Conservation (phyloP, 2,797 vertebrate genomes). For the Centropyge bicolor region DNA sequence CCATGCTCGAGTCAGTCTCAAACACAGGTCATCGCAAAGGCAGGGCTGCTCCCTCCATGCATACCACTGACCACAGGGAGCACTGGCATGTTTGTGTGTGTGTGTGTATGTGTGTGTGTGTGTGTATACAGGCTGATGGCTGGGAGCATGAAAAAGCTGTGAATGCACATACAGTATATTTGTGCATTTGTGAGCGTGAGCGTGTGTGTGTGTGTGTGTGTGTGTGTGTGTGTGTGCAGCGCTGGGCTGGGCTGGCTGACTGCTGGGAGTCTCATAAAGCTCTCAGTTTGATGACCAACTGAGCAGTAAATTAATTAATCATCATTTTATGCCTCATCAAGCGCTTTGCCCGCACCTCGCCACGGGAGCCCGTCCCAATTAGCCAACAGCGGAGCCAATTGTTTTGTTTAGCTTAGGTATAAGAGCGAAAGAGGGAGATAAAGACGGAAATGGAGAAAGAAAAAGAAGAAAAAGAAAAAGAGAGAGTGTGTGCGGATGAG, state of each 20-base stretch:
- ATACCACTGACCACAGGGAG: slow-evolving; percentile 58
- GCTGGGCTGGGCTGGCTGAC: slow-evolving; percentile 79
- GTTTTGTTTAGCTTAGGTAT: slow-evolving; percentile 95
- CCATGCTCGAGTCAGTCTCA: slow-evolving; percentile 54
- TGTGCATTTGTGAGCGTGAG: slow-evolving; percentile 16
- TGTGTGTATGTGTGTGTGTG: slow-evolving; percentile 8
- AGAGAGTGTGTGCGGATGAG: neutral
- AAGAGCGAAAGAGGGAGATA: slow-evolving; percentile 26
- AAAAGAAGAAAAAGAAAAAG: slow-evolving; percentile 63
- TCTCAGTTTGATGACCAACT: slow-evolving; percentile 97
- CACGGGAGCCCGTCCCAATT: slow-evolving; percentile 90
- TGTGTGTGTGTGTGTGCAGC: slow-evolving; percentile 22
- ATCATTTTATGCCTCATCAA: slow-evolving; percentile 99
- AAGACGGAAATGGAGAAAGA: slow-evolving; percentile 85
- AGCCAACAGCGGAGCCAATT: slow-evolving; percentile 93
- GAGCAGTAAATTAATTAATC: slow-evolving; percentile 99
- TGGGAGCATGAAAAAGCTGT: slow-evolving; percentile 39
- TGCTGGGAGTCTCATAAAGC: slow-evolving; percentile 98
- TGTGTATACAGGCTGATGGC: slow-evolving; percentile 26
- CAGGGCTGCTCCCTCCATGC: slow-evolving; percentile 49
- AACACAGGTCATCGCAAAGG: slow-evolving; percentile 76
- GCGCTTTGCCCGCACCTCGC: slow-evolving; percentile 93
- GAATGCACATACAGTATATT: slow-evolving; percentile 36
- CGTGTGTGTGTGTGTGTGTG: slow-evolving; percentile 29
- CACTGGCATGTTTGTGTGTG: neutral